A percentile compares a stretch with the other conserved stretches of the same genome.
phyloP scores from a whole-genome alignment of 2,888 invertebrate genomes.

The Arctia plantaginis region DNA sequence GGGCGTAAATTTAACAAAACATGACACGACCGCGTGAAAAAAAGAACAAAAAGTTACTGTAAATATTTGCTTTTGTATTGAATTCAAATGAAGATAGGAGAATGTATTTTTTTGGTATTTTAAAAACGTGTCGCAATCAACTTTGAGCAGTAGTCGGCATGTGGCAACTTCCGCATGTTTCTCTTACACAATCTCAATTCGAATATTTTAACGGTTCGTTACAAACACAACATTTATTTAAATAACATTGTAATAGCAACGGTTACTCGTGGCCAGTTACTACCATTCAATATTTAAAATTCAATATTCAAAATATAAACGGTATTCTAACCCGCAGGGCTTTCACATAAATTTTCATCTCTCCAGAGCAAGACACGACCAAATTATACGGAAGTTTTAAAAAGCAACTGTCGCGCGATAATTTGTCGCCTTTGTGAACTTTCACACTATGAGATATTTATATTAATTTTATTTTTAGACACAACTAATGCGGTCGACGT shows the following conservation, averaged over 20 bases:
- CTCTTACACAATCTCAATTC: slow-evolving; percentile 48
- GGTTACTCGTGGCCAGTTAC: slow-evolving; percentile 26
- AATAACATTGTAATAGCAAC: slow-evolving; percentile 32
- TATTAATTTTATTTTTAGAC: slow-evolving; percentile 83
- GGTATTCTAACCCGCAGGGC: slow-evolving; percentile 59
- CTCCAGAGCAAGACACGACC: slow-evolving; percentile 61
- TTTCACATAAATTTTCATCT: slow-evolving; percentile 64
- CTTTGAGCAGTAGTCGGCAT: slow-evolving; percentile 20
- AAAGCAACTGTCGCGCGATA: slow-evolving; percentile 64
- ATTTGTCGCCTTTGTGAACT: slow-evolving; percentile 79
- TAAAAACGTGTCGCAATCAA: slow-evolving; percentile 17
- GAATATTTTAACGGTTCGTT: slow-evolving; percentile 33
- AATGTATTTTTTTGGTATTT: slow-evolving; percentile 20
- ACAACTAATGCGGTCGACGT: slow-evolving; percentile 72
- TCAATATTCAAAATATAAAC: slow-evolving; percentile 61
- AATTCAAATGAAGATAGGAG: slow-evolving; percentile 50
- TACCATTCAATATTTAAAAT: slow-evolving; percentile 54
- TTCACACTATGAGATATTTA: slow-evolving; percentile 72
- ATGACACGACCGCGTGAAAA: slow-evolving; percentile 78
- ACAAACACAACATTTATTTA: slow-evolving; percentile 44
- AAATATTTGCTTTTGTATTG: slow-evolving; percentile 59
- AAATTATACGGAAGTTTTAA: slow-evolving; percentile 69
- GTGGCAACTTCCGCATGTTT: slow-evolving; percentile 25
- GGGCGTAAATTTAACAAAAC: slow-evolving; percentile 84
- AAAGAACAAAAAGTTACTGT: slow-evolving; percentile 70